Evolutionary conservation across 1,140 invertebrate genomes (phyloP).

Genomic region (Leptoteleia sp.): DNA sequence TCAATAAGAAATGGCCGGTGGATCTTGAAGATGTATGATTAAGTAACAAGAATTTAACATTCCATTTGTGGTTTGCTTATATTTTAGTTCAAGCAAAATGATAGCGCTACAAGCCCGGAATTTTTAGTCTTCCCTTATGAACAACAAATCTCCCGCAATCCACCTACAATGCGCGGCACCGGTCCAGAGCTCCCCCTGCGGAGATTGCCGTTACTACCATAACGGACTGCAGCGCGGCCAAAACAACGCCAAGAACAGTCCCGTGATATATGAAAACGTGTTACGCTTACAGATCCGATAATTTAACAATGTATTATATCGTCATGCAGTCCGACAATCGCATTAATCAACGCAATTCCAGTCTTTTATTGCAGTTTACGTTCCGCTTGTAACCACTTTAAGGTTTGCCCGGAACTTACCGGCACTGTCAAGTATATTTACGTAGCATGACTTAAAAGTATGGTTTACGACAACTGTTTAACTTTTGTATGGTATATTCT

Average conservation of each 20-base stretch:
- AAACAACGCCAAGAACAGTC: constrained; percentile 43
- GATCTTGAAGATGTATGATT: constrained; percentile 52
- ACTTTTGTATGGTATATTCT: too few species aligned
- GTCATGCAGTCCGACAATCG: constrained; percentile 34
- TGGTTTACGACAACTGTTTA: background rate
- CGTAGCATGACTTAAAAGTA: background rate
- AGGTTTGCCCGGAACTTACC: constrained; percentile 14
- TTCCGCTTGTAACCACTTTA: constrained; percentile 27
- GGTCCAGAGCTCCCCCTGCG: constrained; percentile 41
- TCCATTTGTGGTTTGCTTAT: too few species aligned
- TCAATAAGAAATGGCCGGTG: constrained; percentile 15
- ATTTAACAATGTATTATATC: constrained; percentile 62
- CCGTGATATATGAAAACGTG: constrained; percentile 62
- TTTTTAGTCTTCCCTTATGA: constrained; percentile 63
- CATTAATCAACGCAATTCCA: constrained; percentile 43
- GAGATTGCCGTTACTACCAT: constrained; percentile 32
- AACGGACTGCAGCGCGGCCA: constrained; percentile 40
- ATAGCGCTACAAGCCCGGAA: constrained; percentile 52
- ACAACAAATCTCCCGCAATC: constrained; percentile 63
- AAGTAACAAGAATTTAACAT: constrained; percentile 57
- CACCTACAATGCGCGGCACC: constrained; percentile 44
- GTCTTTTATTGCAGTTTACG: constrained; percentile 45
- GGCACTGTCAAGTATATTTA: constrained; percentile 19
- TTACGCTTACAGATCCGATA: constrained; percentile 62
- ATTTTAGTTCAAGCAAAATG: too few species aligned